Percentiles rank a stretch among this genome's conserved stretches.
Conservation (phyloP, 2,888 invertebrate species). For the Opisthograptis luteolata region DNA sequence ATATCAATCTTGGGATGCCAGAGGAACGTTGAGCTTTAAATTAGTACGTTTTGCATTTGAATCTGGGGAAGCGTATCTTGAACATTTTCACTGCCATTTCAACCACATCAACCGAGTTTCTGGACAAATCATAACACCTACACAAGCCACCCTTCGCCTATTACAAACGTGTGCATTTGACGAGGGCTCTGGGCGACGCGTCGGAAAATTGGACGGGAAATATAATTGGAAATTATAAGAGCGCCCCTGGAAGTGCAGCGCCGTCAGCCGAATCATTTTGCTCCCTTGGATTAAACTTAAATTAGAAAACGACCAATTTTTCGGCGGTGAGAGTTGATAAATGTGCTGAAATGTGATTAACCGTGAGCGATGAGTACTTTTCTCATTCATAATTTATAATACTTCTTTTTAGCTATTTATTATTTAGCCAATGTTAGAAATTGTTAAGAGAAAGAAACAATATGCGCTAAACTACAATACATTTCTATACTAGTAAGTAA, state of each 20-base stretch:
- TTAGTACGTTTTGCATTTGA: too few species aligned
- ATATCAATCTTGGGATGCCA: too few species aligned
- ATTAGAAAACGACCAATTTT: slow-evolving; percentile 47
- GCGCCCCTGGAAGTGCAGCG: slow-evolving; percentile 55
- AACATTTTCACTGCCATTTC: slow-evolving; percentile 4
- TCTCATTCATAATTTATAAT: background rate
- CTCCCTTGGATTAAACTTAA: slow-evolving; percentile 45
- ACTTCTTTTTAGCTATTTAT: background rate
- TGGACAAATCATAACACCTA: slow-evolving; percentile 24
- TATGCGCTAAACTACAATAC: too few species aligned
- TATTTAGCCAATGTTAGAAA: too few species aligned
- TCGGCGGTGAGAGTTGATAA: slow-evolving; percentile 23
- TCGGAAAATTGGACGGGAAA: slow-evolving; percentile 83
- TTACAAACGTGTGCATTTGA: slow-evolving; percentile 66
- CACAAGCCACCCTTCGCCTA: slow-evolving; percentile 28
- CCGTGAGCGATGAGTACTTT: slow-evolving; percentile 3
- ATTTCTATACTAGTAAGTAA: too few species aligned
- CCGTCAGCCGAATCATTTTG: slow-evolving; percentile 44
- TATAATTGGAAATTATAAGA: slow-evolving; percentile 84
- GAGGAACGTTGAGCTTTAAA: too few species aligned
- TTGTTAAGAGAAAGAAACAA: too few species aligned
- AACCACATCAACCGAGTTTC: slow-evolving; percentile 13
- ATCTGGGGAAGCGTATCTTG: too few species aligned
- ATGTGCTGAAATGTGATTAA: slow-evolving; percentile 21
- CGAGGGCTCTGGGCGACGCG: slow-evolving; percentile 82